Evolutionary conservation across 2,797 vertebrate species (phyloP), one percentile per base, ranked within the genome.

Genomic region (Ctenosaura bakeri): DNA sequence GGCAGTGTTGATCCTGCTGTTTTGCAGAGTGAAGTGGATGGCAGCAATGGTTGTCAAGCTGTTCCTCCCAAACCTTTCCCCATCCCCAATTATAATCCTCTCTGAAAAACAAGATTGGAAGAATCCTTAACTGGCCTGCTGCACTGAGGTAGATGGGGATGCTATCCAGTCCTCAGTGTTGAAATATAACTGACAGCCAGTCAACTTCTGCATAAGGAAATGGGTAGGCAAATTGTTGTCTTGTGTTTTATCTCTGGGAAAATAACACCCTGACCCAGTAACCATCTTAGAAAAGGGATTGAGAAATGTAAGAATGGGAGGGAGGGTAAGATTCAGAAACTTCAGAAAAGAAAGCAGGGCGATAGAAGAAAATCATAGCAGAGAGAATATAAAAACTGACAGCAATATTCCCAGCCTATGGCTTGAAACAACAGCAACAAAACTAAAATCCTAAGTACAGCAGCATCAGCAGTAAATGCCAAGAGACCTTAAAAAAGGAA

Each of bases 401-500:
- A 83, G 71, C n/a, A 80, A 86, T 24, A 66, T 87, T 62, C 79
- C 69, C 46, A n/a, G 26, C 29, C 32, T 62, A 8, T 77, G 50
- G 42, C 29, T 77, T 89, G 38, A 46, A 86, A 54, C 32, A 73
- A 73, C 32, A 74, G 18, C 22, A 42, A 66, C 46, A 52, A 69
- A 90, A 42, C 20, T 35, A n/a, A 59, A 83, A 46, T 56, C 56
- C n/a, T 83, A 54, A 77, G n/a, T 83, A 59, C 20, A 83, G 10
- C 59, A 77, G 32, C 24, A 83, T 76, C 59, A n/a, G 56, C 64
- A 42, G 18, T 82, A 86, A 90, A 90, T 83, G 50, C 26, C 79
- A 90, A 77, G 24, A 85, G 32, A 85, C 56, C 52, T n/a, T 54
- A 56, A 80, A 80, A 96, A 96, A 95, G 96, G 91, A 93, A 93